Evolutionary conservation across 2,888 invertebrate species (phyloP), one percentile per base, ranked within the genome.

Genomic region (Drosophila mercatorum): DNA sequence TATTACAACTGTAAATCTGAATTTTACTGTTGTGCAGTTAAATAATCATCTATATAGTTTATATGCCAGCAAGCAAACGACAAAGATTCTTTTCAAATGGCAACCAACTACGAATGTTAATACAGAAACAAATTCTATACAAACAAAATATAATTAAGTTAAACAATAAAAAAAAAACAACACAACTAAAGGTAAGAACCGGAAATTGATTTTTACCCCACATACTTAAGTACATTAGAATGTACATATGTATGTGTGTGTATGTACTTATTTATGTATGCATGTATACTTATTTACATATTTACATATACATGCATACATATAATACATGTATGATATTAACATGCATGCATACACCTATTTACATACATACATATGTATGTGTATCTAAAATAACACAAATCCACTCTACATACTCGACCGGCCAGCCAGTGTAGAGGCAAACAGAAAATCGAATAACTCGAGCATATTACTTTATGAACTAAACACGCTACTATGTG

Each of bases 141-240:
- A 34, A n/a, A 52, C 49, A 60, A 64, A 6, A 51, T 34, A 59
- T 56, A 51, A 61, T 10, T 26, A 67, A 55, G 55, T 55, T 55
- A 41, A 28, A 46, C 46, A 34, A 34, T 7, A 34, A 34, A 34
- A 34, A 34, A 34, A 34, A 8, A 58, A 62, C 44, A 63, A 80
- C 46, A 72, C 57, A 69, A 81, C 67, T 53, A 68, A 77, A 78
- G 78, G 81, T 81, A 76, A 78, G 78, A 72, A 68, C 81, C 78
- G 78, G 78, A 78, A 81, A 81, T 78, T 78, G 81, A 78, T 81
- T 78, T 78, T 78, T 78, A 68, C 68, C 68, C 68, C 73, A 40
- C 67, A 77, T 62, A 64, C 38, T 34, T 43, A 56, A 52, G 22
- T 53, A 56, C 26, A 49, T 69, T 60, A 17, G 26, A 40, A 58